Evolutionary conservation across 2,888 invertebrate species (phyloP).

Genomic region (Heliconius aoede): DNA sequence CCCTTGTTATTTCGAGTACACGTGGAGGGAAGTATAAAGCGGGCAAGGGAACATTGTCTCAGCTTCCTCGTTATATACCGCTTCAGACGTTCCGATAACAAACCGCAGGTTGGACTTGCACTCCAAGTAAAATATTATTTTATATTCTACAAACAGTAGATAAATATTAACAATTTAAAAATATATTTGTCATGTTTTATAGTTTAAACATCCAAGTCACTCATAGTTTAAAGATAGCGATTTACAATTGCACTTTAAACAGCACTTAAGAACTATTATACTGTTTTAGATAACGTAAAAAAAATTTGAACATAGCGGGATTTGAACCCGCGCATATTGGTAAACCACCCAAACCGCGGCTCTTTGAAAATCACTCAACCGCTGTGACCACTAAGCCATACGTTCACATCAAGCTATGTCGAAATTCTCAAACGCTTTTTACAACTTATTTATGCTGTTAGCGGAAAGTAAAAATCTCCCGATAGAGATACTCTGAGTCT

Average conservation of each 20-base stretch:
- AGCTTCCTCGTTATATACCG: constrained; percentile 73
- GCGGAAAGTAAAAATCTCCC: no score
- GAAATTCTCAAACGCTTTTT: no score
- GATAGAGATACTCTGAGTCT: no score
- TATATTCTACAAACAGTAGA: constrained; percentile 49
- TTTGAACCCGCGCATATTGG: no score
- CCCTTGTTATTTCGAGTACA: constrained; percentile 81
- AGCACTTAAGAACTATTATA: not conserved
- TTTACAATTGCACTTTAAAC: not conserved
- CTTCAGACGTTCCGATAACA: constrained; percentile 78
- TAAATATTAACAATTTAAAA: constrained; percentile 38
- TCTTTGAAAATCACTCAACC: no score
- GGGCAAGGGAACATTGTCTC: constrained; percentile 73
- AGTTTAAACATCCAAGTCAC: not conserved
- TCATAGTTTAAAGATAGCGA: no score
- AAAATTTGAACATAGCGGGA: no score
- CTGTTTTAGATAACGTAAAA: no score
- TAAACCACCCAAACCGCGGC: no score
- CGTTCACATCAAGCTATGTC: no score
- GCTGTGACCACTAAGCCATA: no score
- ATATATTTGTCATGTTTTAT: not conserved
- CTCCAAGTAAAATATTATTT: constrained; percentile 55
- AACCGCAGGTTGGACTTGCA: constrained; percentile 62
- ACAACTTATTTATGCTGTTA: no score
- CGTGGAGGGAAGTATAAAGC: constrained; percentile 78